Percentiles rank a stretch among this genome's conserved stretches.
Conservation (phyloP, 2,113 vertebrate species). For the Tachycineta bicolor region DNA sequence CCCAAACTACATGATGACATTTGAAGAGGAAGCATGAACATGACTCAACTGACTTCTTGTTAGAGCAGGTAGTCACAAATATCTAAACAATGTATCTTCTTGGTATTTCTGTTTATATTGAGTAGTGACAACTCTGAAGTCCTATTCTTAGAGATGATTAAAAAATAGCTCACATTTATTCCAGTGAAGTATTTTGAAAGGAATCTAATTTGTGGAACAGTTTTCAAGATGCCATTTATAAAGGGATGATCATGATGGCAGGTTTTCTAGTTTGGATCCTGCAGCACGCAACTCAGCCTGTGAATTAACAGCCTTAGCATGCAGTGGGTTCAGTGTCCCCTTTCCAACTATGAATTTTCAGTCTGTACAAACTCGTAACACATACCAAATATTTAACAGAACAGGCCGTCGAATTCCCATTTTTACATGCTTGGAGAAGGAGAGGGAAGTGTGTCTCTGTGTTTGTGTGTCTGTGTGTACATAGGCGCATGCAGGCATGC, state of each 20-base stretch:
- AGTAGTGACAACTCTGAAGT: neutral
- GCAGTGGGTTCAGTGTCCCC: neutral
- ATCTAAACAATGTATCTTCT: neutral
- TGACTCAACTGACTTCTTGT: neutral
- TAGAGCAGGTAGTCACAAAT: neutral
- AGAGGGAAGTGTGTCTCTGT: neutral
- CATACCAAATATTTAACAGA: neutral
- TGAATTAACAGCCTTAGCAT: neutral
- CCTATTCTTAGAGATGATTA: neutral
- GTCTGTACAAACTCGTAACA: neutral
- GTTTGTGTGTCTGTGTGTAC: neutral
- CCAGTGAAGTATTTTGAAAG: neutral
- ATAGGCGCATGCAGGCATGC: constrained; percentile 27
- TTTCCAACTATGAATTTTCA: neutral
- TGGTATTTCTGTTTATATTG: neutral
- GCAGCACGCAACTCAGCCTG: neutral
- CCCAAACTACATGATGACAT: neutral
- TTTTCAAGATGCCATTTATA: neutral
- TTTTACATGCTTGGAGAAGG: neutral
- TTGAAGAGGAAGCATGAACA: neutral
- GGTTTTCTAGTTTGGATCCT: neutral
- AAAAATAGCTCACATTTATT: neutral
- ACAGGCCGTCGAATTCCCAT: neutral
- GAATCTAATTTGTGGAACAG: neutral
- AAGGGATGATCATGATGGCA: neutral